phyloP scores from a whole-genome alignment of 1,140 invertebrate genomes.

The Drosophila ambigua region DNA sequence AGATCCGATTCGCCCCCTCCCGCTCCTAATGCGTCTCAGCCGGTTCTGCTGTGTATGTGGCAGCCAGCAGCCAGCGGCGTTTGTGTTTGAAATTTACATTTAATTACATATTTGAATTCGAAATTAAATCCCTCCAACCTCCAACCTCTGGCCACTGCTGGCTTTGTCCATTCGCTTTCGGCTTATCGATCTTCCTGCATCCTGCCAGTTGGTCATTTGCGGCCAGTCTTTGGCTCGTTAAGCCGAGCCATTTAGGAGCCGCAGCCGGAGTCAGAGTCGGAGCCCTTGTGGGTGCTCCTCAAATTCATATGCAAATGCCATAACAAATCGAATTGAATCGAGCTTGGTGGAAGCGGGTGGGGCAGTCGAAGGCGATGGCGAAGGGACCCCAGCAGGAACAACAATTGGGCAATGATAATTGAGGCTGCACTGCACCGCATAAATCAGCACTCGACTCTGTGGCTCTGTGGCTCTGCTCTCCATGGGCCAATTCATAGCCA shows the following conservation, averaged over 20 bases:
- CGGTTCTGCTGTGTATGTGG: slow-evolving; percentile 16
- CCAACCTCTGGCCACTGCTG: not conserved
- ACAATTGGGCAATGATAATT: slow-evolving; percentile 56
- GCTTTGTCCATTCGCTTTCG: slow-evolving; percentile 34
- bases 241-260: slow-evolving; percentile 57
- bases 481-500: slow-evolving; percentile 47
- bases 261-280: slow-evolving; percentile 6
- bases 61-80: slow-evolving; percentile 4
- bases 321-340: slow-evolving; percentile 36
- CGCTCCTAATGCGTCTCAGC: slow-evolving; percentile 29
- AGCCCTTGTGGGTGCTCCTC: too few species aligned
- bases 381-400: slow-evolving; percentile 5
- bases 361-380: too few species aligned
- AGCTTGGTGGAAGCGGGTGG: not conserved
- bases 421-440: slow-evolving; percentile 59
- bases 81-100: slow-evolving; percentile 70
- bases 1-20: slow-evolving; percentile 27
- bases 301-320: slow-evolving; percentile 55
- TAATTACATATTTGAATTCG: slow-evolving; percentile 76
- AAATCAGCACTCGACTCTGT: slow-evolving; percentile 63
- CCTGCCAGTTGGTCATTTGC: slow-evolving; percentile 46
- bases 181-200: slow-evolving; percentile 54
- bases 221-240: slow-evolving; percentile 60
- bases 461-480: slow-evolving; percentile 16
- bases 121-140: slow-evolving; percentile 48